These are phyloP conservation scores for Amblyraja radiata DNA, from an alignment of 2,797 vertebrate genomes.

Conservation along the genomic window DNA sequence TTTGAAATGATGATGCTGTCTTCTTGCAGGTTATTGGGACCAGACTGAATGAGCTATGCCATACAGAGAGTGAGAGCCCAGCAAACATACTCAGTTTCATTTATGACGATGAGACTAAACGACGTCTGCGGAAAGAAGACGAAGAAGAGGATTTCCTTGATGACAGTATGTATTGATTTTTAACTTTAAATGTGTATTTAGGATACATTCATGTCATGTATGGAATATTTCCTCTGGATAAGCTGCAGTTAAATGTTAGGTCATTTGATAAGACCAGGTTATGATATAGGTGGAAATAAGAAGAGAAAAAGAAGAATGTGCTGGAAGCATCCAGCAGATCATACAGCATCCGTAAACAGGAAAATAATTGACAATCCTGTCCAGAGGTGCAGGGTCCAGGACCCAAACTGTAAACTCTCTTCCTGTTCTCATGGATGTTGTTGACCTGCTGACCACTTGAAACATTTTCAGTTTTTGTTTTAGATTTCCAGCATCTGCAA, in stretches of 20 bases:
- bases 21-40: constrained; percentile 78
- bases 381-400: too few species aligned
- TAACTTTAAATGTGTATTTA: not conserved
- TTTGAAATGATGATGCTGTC: not conserved
- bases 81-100: constrained; percentile 93
- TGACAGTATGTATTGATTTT: constrained; percentile 76
- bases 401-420: too few species aligned
- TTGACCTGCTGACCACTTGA: too few species aligned
- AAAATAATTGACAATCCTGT: too few species aligned
- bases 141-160: constrained; percentile 98
- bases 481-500: too few species aligned
- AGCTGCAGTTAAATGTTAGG: not conserved
- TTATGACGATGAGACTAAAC: constrained; percentile 93
- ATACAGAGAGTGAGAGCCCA: constrained; percentile 90
- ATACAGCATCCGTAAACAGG: too few species aligned
- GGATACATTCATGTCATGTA: not conserved
- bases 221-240: not conserved
- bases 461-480: too few species aligned
- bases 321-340: too few species aligned
- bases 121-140: constrained; percentile 89
- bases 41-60: constrained; percentile 87
- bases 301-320: too few species aligned
- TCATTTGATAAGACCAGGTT: not conserved
- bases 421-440: too few species aligned
- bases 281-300: not conserved